These are phyloP conservation scores for Hippocampus guttulatus DNA, from an alignment of 2,113 vertebrate species.

Conservation along the genomic window DNA sequence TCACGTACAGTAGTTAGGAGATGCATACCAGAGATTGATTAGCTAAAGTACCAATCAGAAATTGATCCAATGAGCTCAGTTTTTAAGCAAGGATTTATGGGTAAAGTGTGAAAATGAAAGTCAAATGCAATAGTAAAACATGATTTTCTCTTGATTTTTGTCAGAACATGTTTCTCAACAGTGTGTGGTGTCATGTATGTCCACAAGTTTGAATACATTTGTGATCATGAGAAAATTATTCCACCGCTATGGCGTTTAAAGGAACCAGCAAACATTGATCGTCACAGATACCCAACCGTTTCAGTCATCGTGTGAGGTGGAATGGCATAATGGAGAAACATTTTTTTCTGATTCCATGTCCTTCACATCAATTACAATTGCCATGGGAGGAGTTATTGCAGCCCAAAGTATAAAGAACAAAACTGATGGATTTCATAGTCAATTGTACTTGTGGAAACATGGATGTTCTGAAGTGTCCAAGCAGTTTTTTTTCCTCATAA, in stretches of 20 bases:
- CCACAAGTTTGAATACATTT: background rate
- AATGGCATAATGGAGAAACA: background rate
- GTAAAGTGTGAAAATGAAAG: background rate
- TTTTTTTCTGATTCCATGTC: background rate
- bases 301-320: background rate
- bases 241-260: too few species aligned
- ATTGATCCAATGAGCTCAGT: background rate
- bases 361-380: background rate
- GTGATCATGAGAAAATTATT: too few species aligned
- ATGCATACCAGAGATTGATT: background rate
- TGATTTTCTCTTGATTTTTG: background rate
- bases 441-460: background rate
- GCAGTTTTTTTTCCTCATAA: background rate
- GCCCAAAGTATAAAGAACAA: background rate
- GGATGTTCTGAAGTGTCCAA: background rate
- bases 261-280: too few species aligned
- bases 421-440: background rate
- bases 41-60: background rate
- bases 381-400: background rate
- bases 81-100: background rate
- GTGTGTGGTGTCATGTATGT: background rate
- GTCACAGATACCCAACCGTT: too few species aligned
- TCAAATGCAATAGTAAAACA: background rate
- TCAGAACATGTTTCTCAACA: background rate
- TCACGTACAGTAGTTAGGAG: too few species aligned